Percentiles rank a stretch among this genome's conserved stretches.
Conservation (phyloP, 2,113 vertebrate genomes). For the Ellobius talpinus region DNA sequence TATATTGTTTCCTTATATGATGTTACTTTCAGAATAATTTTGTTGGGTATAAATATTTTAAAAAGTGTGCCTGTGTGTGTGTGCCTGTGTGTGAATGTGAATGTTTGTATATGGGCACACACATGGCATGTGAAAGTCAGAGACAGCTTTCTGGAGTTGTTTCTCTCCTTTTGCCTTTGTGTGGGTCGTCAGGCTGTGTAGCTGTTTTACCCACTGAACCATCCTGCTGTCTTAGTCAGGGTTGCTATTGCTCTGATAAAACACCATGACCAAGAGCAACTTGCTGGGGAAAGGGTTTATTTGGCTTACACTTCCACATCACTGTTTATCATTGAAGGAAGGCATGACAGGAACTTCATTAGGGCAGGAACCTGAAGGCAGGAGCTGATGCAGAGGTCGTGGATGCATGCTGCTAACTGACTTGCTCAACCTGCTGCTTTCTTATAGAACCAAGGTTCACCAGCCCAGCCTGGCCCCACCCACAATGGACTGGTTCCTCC, state of each 20-base stretch:
- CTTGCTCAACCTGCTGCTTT: not conserved
- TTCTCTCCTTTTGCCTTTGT: not conserved
- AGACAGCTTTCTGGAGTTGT: not conserved
- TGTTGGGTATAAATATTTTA: conserved; percentile 9
- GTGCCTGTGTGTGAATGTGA: not conserved
- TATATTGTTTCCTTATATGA: not conserved
- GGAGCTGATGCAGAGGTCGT: not conserved
- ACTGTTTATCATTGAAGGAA: not conserved
- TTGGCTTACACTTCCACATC: not conserved
- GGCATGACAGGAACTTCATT: not conserved
- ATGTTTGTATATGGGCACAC: not conserved
- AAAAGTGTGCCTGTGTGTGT: too few species aligned
- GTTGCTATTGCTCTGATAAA: not conserved
- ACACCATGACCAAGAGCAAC: not conserved
- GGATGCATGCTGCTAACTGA: not conserved
- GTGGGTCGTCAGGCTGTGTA: not conserved
- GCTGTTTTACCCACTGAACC: not conserved
- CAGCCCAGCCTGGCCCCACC: not conserved
- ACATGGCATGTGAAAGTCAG: not conserved
- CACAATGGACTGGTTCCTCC: not conserved
- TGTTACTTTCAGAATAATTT: conserved; percentile 60
- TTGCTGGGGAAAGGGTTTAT: not conserved
- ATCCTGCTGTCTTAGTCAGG: not conserved
- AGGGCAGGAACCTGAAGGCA: not conserved
- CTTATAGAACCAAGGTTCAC: not conserved